Evolutionary conservation across 2,113 vertebrate genomes (phyloP).

Genomic region (Melozone crissalis): DNA sequence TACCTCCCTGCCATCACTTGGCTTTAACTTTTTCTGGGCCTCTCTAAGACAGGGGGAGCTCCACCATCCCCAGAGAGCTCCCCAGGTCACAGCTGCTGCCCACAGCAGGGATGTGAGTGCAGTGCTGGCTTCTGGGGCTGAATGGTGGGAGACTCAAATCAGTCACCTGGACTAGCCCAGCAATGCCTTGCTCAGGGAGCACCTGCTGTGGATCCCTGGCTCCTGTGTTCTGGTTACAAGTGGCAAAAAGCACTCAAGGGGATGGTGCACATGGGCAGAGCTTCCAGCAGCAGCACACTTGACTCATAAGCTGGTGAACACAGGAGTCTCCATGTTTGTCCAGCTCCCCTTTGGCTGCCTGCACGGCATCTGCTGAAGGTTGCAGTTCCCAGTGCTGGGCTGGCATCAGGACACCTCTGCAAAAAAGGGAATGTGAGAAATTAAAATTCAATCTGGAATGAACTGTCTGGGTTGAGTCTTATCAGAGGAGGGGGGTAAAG

Average conservation of each 20-base stretch:
- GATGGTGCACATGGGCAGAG: background rate
- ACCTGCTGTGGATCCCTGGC: background rate
- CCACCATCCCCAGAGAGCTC: background rate
- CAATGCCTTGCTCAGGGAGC: background rate
- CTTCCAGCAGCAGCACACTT: background rate
- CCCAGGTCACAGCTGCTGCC: background rate
- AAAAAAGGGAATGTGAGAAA: background rate
- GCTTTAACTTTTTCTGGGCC: background rate
- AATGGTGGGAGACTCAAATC: background rate
- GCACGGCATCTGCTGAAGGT: background rate
- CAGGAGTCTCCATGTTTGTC: background rate
- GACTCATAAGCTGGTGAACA: background rate
- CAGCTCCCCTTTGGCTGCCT: background rate
- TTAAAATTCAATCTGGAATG: background rate
- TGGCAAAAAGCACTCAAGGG: background rate
- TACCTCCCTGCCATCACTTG: background rate
- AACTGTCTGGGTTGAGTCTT: background rate
- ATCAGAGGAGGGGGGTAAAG: background rate
- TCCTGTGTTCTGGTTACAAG: background rate
- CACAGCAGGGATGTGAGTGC: background rate
- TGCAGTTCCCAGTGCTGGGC: background rate
- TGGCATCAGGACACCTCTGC: background rate
- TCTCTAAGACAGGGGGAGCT: background rate
- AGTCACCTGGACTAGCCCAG: background rate
- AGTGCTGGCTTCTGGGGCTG: background rate